Conservation (phyloP, 2,797 vertebrate species). For the Cynodonichthys magdalenae region DNA sequence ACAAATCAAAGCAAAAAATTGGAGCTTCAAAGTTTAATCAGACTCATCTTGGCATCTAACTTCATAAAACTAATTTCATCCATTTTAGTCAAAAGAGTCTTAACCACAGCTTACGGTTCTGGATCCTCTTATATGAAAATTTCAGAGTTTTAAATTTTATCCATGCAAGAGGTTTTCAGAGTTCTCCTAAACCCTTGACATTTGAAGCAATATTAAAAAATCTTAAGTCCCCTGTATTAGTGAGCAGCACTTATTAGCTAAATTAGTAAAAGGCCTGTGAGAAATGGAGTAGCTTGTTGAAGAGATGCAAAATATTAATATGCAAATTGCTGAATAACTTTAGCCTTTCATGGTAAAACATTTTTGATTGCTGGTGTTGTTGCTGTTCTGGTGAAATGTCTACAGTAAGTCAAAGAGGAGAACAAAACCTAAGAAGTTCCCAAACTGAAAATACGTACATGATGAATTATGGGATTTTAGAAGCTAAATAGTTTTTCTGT, state of each 20-base stretch:
- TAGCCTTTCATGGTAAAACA: conserved; percentile 4
- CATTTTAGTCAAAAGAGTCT: not conserved
- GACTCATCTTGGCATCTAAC: not conserved
- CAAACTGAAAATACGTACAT: not conserved
- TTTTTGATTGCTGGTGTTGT: conserved; percentile 7
- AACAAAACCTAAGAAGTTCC: conserved; percentile 4
- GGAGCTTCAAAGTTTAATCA: not conserved
- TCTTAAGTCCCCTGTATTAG: conserved; percentile 29
- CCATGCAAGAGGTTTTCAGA: conserved; percentile 20
- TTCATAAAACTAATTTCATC: not conserved
- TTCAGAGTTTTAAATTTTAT: conserved; percentile 9
- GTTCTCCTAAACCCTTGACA: conserved; percentile 23
- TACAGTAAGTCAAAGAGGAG: not conserved
- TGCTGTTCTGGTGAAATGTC: conserved; percentile 2
- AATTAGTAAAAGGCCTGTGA: conserved; percentile 24
- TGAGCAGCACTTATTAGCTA: conserved; percentile 22
- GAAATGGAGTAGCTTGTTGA: conserved; percentile 5
- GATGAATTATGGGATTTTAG: conserved; percentile 6
- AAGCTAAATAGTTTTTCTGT: conserved; percentile 4
- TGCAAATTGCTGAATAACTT: conserved; percentile 27
- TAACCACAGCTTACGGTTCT: not conserved
- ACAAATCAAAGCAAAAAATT: conserved; percentile 7
- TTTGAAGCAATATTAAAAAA: conserved; percentile 26
- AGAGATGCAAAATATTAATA: conserved; percentile 20
- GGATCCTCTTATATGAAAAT: conserved; percentile 11